Evolutionary conservation across 2,888 invertebrate species (phyloP), one percentile per base, ranked within the genome.

Genomic region (Ophonus ardosiacus): DNA sequence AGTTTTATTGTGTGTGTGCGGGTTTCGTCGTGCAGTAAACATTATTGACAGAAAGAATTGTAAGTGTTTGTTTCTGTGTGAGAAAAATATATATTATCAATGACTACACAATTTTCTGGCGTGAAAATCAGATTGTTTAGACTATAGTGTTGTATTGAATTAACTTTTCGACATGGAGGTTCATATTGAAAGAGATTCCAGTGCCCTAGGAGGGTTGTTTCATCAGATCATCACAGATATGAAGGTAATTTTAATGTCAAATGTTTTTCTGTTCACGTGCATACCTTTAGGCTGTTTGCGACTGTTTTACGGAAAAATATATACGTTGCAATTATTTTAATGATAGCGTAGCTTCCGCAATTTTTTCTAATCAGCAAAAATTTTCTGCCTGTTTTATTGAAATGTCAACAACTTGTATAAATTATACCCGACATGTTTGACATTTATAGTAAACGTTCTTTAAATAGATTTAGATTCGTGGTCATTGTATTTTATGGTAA

Each of bases 151-250:
- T 83, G 65, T 68, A 15, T 82, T 78, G 68, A 79, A 83, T 84
- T 90, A 93, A 92, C 59, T 80, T 74, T 74, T 31, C 38, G 68
- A 68, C 24, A 96, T 96, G 96, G 95, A 95, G 93, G 94, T 94
- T 89, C 94, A 93, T 90, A 93, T 94, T 89, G 96, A 96, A 91
- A 94, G 96, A 92, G 97, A 97, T 93, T 96, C 96, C 91, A 96
- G 96, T 91, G 97, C 97, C 88, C 93, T 98, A 90, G 98, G 98
- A 92, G 97, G 96, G 90, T 94, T 98, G 88, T 98, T 98, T 91
- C 98, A 98, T 92, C 97, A 97, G 92, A 97, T 99, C 89, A 96
- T 99, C 89, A 96, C 96, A 90, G 99, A 99, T 91, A 96, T 99
- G 97, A 98, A 98, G 97, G 98, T 98, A 51, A 51, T 51, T 51